Percentiles rank a stretch among this genome's conserved stretches.
Conservation (phyloP, 1,140 invertebrate species). For the Listronotus bonariensis region DNA sequence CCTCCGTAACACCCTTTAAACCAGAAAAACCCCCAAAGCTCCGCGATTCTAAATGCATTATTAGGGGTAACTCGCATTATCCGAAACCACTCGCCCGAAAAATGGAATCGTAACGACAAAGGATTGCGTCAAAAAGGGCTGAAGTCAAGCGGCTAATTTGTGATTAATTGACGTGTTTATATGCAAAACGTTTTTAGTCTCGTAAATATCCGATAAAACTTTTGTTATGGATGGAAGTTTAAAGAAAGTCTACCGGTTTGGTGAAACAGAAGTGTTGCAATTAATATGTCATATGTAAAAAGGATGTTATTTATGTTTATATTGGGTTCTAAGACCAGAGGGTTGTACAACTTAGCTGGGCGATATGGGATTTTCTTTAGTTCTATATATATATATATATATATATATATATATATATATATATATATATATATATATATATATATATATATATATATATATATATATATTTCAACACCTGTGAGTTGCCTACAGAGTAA, state of each 20-base stretch:
- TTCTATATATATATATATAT: no score
- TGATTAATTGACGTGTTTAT: conserved; percentile 37
- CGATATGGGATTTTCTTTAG: no score
- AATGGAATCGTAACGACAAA: conserved; percentile 34
- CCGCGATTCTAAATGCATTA: conserved; percentile 31
- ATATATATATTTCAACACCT: no score
- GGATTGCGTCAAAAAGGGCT: conserved; percentile 36
- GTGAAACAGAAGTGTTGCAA: conserved; percentile 16
- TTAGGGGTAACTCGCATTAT: conserved; percentile 27
- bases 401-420: no score
- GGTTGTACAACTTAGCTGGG: no score
- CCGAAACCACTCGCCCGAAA: conserved; percentile 27
- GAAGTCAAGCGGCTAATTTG: conserved; percentile 34
- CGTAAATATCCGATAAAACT: background rate
- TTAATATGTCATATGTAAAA: conserved; percentile 21
- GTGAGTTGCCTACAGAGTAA: no score
- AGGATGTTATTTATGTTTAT: no score
- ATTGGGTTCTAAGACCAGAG: no score
- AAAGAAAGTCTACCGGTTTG: conserved; percentile 21
- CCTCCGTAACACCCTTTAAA: conserved; percentile 15
- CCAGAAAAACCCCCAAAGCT: conserved; percentile 25
- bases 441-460: no score
- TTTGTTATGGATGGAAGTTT: background rate
- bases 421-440: no score
- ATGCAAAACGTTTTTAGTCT: conserved; percentile 24